Evolutionary conservation across 2,113 vertebrate species (phyloP).

Genomic region (Heptranchias perlo): DNA sequence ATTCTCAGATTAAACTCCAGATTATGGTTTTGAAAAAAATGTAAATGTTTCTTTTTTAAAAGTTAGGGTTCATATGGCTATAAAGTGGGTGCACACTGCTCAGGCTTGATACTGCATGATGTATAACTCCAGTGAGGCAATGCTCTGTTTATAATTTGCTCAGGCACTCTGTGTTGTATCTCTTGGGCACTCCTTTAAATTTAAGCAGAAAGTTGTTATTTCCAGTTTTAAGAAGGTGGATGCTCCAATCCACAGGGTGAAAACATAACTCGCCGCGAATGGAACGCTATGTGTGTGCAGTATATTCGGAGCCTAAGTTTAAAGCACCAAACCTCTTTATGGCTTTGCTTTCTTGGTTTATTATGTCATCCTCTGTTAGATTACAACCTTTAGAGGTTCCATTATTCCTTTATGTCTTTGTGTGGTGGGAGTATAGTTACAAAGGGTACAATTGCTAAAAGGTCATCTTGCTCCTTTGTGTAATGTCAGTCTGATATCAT

Average conservation of each 20-base stretch:
- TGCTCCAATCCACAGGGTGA: background rate
- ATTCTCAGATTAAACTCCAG: too few species aligned
- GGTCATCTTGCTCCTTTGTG: background rate
- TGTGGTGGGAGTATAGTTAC: background rate
- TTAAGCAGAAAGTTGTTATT: background rate
- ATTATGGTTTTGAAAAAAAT: background rate
- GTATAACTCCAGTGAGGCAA: background rate
- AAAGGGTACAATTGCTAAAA: background rate
- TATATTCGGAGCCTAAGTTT: background rate
- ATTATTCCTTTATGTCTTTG: background rate
- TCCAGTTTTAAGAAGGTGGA: background rate
- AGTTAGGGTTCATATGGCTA: background rate
- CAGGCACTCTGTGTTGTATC: background rate
- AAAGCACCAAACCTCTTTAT: background rate
- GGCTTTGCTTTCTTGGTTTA: background rate
- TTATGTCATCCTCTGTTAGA: background rate
- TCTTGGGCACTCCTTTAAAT: background rate
- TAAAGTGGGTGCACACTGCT: background rate
- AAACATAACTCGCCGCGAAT: too few species aligned
- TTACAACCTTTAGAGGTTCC: background rate
- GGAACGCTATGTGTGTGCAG: background rate
- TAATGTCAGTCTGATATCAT: background rate
- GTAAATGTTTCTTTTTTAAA: too few species aligned
- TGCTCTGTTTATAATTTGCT: background rate
- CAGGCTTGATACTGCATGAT: background rate